These are phyloP conservation scores for Aricia agestis DNA, from an alignment of 1,140 invertebrate genomes.

Conservation along the genomic window DNA sequence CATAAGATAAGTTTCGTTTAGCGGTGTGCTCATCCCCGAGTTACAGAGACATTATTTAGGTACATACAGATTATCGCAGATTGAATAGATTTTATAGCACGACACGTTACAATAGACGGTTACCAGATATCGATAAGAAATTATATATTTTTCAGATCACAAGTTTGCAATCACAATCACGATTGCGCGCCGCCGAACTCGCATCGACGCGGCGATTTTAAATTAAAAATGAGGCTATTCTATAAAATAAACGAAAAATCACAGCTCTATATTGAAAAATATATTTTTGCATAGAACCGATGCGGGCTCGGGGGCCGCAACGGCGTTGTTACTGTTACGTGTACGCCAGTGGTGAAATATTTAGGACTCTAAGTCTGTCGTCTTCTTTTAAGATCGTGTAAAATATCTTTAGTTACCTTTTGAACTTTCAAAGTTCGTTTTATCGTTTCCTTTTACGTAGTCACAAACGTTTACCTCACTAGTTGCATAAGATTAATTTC, in stretches of 20 bases:
- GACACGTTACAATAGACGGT: conserved; percentile 61
- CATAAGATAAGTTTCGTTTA: conserved; percentile 69
- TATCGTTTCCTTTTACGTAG: conserved; percentile 53
- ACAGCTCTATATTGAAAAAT: conserved; percentile 4
- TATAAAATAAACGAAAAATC: conserved; percentile 19
- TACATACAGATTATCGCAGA: conserved; percentile 29
- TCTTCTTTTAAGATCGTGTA: conserved; percentile 55
- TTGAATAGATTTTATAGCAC: conserved; percentile 45
- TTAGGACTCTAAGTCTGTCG: conserved; percentile 68
- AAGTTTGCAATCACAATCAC: conserved; percentile 48
- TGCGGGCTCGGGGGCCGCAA: conserved; percentile 20
- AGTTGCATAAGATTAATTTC: conserved; percentile 56
- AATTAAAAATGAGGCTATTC: conserved; percentile 39
- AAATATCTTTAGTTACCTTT: conserved; percentile 69
- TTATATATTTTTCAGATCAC: conserved; percentile 63
- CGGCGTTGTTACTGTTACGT: conserved; percentile 53
- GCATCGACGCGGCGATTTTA: conserved; percentile 26
- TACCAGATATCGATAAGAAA: conserved; percentile 64
- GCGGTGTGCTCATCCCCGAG: conserved; percentile 59
- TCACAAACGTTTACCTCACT: conserved; percentile 63
- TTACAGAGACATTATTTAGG: conserved; percentile 57
- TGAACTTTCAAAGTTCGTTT: conserved; percentile 70
- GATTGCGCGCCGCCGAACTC: conserved; percentile 32
- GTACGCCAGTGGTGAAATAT: conserved; percentile 61
- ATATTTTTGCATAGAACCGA: conserved; percentile 7